These are phyloP conservation scores for Phortica magna DNA, from an alignment of 2,888 invertebrate genomes.

Conservation along the genomic window DNA sequence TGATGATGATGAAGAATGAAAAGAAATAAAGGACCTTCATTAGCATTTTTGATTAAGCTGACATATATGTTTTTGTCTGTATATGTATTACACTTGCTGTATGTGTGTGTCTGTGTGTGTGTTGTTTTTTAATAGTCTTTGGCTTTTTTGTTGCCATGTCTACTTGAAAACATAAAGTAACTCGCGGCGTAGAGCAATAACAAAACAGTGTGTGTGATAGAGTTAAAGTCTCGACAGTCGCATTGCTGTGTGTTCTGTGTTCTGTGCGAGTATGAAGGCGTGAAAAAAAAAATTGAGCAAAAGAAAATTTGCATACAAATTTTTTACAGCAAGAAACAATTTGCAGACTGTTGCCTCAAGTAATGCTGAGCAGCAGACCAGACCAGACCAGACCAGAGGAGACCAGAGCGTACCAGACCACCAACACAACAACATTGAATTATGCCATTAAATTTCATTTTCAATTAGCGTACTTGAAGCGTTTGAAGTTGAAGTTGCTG, in stretches of 20 bases:
- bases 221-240: too few relatives aligned
- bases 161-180: too few relatives aligned
- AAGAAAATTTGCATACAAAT: neutral
- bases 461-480: slow-evolving; percentile 25
- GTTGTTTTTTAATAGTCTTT: neutral
- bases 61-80: neutral
- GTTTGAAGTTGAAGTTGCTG: slow-evolving; percentile 8
- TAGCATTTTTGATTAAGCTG: slow-evolving; percentile 29
- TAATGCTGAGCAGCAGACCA: neutral
- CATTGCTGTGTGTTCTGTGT: too few relatives aligned
- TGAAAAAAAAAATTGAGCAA: neutral
- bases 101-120: neutral
- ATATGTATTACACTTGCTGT: neutral
- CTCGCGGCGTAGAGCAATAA: neutral
- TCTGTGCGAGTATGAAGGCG: too few relatives aligned
- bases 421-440: slow-evolving; percentile 27
- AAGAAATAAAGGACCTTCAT: slow-evolving; percentile 13
- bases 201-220: neutral
- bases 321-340: neutral
- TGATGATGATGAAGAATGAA: neutral
- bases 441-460: slow-evolving; percentile 33
- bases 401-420: neutral
- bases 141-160: neutral
- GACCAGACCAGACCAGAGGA: neutral
- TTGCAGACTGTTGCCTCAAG: neutral